phyloP scores from a whole-genome alignment of 1,140 invertebrate genomes.

The Lutraria rhynchaena region DNA sequence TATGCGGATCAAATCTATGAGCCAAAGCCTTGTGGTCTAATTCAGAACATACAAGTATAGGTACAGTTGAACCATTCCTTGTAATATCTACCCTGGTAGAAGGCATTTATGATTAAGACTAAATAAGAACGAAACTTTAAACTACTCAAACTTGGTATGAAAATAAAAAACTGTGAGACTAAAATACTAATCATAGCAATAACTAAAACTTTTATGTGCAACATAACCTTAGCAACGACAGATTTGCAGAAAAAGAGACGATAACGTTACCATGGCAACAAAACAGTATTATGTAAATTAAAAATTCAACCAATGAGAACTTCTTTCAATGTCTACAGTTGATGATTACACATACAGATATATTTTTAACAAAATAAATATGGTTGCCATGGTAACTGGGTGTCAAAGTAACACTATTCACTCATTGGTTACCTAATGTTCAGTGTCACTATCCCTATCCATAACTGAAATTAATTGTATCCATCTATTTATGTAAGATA shows the following conservation, averaged over 20 bases:
- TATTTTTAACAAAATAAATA: background rate
- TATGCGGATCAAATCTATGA: no score
- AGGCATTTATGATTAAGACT: no score
- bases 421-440: constrained; percentile 52
- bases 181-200: background rate
- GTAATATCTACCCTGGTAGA: no score
- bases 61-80: no score
- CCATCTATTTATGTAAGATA: background rate
- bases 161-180: constrained; percentile 6
- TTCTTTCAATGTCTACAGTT: no score
- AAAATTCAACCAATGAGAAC: no score
- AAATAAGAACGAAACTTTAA: no score
- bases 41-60: no score
- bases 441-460: constrained; percentile 58
- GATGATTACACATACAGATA: no score
- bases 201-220: constrained; percentile 25
- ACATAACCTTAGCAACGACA: constrained; percentile 43
- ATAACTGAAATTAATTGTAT: constrained; percentile 43
- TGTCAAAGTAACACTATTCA: constrained; percentile 33
- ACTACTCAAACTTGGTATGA: background rate
- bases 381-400: constrained; percentile 48
- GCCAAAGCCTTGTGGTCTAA: no score
- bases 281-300: no score
- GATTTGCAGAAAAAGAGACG: constrained; percentile 26
- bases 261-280: constrained; percentile 18